Base-by-base conservation (phyloP, 2,797 vertebrate species). In the Buceros bicornis region DNA sequence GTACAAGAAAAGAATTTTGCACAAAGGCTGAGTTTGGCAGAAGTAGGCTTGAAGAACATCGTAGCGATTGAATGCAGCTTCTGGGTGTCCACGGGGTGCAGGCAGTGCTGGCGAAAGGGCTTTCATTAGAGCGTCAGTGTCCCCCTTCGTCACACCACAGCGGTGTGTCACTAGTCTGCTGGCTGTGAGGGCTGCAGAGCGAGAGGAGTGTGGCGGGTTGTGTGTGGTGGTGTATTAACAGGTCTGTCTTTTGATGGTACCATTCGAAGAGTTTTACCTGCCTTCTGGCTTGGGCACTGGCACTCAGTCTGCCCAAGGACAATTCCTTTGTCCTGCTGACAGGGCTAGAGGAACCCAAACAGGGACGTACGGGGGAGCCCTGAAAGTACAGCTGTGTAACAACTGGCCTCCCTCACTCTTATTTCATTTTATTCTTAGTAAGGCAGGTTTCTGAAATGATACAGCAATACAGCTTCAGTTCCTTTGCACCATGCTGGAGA, bases 281-380 rank as follows among this genome's bases (percentile, higher is more conserved):
- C 3, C 0, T 24, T 43, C 45, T 26, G 54, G 20, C 24, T 17
- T 22, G 78, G 22, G 29, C 48, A 5, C 35, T 19, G 35, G 40
- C 25, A 10, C 35, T 53, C 4, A 1, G 33, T 8, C 37, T 12
- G 14, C 3, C 31, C 47, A 24, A 11, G 33, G 57, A 47, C 0
- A 2, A 12, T 21, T 26, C 10, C 40, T 48, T 8, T 18, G 28
- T 64, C 16, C 21, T 51, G n/a, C 48, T 29, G 10, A 17, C 26
- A 24, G 47, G 5, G 22, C 37, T 22, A 37, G 43, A 21, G 24
- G 29, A 50, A 28, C 10, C 29, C 22, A 66, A n/a, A 14, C 50
- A 51, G 67, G 53, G 15, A 22, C 0, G 1, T 28, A 6, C 0
- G 0, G 58, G 13, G 37, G 17, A 61, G 50, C 8, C 47, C 67